Conservation (phyloP, 2,888 invertebrate genomes). For the Cantharis flavilabris region DNA sequence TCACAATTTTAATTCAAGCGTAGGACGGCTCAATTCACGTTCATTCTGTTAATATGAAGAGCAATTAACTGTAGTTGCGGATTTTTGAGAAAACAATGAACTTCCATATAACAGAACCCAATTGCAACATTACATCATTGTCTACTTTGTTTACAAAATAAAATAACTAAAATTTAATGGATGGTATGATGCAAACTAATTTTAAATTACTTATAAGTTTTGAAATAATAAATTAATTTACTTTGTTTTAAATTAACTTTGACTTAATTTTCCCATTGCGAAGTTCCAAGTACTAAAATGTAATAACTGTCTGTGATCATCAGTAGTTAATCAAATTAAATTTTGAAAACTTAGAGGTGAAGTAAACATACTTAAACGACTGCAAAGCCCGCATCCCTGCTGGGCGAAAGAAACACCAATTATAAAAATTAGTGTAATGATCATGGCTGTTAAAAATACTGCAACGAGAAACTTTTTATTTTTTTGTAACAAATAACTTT, state of each 20-base stretch:
- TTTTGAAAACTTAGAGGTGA: not conserved
- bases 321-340: not conserved
- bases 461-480: not conserved
- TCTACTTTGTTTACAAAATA: not conserved
- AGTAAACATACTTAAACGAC: not conserved
- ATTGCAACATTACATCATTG: not conserved
- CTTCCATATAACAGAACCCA: not conserved
- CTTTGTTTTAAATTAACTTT: not conserved
- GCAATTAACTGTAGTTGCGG: not conserved
- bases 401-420: not conserved
- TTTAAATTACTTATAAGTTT: not conserved
- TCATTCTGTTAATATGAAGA: conserved; percentile 1
- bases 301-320: not conserved
- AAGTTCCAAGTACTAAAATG: not conserved
- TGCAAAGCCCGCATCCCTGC: not conserved
- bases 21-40: conserved; percentile 1
- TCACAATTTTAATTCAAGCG: not conserved
- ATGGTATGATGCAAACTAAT: not conserved
- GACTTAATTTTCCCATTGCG: not conserved
- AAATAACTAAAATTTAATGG: not conserved
- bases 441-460: not conserved
- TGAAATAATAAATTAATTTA: not conserved
- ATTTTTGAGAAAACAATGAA: not conserved
- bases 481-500: not conserved
- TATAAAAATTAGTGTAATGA: not conserved